A percentile compares a stretch with the other conserved stretches of the same genome.
Conservation (phyloP, 1,140 invertebrate genomes). For the Manduca sexta region DNA sequence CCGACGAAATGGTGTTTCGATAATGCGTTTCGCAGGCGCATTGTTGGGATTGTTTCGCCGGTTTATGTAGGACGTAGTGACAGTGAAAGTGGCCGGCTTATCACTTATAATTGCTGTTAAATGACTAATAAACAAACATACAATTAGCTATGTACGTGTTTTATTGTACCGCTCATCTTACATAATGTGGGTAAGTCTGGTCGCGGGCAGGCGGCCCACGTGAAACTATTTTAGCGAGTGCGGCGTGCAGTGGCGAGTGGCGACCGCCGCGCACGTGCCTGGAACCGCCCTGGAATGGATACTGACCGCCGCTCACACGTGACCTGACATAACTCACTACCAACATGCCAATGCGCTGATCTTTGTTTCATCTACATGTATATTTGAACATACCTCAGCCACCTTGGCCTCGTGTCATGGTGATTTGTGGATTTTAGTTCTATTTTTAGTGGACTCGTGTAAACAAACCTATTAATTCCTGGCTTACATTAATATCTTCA, state of each 20-base stretch:
- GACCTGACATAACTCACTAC: too few species aligned
- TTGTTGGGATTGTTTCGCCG: neutral
- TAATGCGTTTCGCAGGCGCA: neutral
- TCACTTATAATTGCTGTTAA: conserved; percentile 63
- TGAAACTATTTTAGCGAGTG: conserved; percentile 2
- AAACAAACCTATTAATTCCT: too few species aligned
- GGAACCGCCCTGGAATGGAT: neutral
- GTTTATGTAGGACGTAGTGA: conserved; percentile 17
- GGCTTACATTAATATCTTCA: too few species aligned
- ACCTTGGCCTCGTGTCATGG: too few species aligned
- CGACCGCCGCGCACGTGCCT: conserved; percentile 3
- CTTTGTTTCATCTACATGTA: too few species aligned
- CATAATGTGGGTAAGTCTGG: neutral
- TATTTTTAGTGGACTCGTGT: too few species aligned
- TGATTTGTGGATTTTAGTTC: too few species aligned
- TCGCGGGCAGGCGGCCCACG: neutral
- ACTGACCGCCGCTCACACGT: too few species aligned
- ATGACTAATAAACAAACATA: conserved; percentile 43
- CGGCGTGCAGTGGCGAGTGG: neutral
- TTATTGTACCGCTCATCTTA: conserved; percentile 10
- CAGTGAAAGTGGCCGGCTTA: conserved; percentile 31
- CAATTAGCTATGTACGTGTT: conserved; percentile 16
- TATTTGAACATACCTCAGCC: too few species aligned
- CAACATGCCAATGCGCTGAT: too few species aligned
- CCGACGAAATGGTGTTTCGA: conserved; percentile 25